Evolutionary conservation across 1,140 invertebrate genomes (phyloP).

Genomic region (Apis florea): DNA sequence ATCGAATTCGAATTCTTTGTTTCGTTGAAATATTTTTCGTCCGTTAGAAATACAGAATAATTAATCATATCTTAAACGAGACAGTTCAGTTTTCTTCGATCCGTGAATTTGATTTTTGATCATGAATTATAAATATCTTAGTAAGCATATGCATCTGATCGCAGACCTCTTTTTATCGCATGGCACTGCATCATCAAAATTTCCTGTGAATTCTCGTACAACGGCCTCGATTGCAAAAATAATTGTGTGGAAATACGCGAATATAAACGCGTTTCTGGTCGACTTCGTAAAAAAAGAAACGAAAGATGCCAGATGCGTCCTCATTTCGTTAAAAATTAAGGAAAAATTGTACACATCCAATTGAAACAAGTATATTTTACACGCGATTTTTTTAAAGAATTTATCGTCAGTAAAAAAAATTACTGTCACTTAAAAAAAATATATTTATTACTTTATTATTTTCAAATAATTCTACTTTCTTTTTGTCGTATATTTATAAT

Average conservation of each 20-base stretch:
- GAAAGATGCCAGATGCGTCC: conserved; percentile 52
- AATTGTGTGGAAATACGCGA: conserved; percentile 50
- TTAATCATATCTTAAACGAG: neutral
- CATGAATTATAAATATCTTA: conserved; percentile 35
- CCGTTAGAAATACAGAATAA: neutral
- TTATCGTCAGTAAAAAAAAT: neutral
- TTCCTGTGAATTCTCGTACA: conserved; percentile 36
- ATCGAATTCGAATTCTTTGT: neutral
- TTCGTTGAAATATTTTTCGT: neutral
- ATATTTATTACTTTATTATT: neutral
- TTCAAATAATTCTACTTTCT: neutral
- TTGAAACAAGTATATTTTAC: neutral
- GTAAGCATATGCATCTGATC: neutral
- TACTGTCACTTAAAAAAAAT: neutral
- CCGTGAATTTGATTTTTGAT: neutral
- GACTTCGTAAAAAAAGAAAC: conserved; percentile 36
- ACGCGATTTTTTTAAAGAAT: neutral
- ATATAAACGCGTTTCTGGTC: conserved; percentile 3
- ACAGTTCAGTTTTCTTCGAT: neutral
- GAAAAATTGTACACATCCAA: neutral
- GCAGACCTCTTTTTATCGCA: conserved; percentile 29
- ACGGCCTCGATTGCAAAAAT: conserved; percentile 64
- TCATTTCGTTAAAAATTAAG: conserved; percentile 38
- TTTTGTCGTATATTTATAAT: neutral
- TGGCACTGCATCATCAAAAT: conserved; percentile 29